phyloP scores from a whole-genome alignment of 2,888 invertebrate species.

The Pogonocherus hispidulus region DNA sequence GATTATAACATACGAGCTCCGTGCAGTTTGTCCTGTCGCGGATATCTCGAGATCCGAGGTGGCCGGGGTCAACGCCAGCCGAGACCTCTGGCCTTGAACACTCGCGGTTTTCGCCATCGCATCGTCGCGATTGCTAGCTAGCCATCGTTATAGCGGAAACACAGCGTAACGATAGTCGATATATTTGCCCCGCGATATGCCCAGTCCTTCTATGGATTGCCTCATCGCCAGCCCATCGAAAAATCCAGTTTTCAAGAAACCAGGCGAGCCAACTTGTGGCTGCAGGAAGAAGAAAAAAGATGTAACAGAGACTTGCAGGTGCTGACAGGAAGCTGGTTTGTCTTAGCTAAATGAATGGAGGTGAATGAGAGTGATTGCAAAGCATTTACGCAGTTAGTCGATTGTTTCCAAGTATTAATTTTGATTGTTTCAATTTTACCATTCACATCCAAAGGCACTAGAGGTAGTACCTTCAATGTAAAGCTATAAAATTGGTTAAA shows the following conservation, averaged over 20 bases:
- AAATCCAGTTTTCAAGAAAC: slow-evolving; percentile 45
- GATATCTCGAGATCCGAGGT: slow-evolving; percentile 15
- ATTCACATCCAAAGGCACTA: too few relatives aligned
- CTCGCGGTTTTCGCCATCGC: slow-evolving; percentile 41
- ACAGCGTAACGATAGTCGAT: slow-evolving; percentile 27
- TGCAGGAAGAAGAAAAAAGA: slow-evolving; percentile 30
- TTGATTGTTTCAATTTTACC: too few relatives aligned
- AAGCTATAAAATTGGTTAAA: too few relatives aligned
- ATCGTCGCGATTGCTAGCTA: slow-evolving; percentile 22
- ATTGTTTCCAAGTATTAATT: too few relatives aligned
- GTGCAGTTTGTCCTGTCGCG: slow-evolving; percentile 12
- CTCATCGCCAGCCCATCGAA: slow-evolving; percentile 28
- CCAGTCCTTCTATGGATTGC: slow-evolving; percentile 39
- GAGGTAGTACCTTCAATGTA: too few relatives aligned
- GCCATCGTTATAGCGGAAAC: slow-evolving; percentile 32
- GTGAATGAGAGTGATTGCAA: too few relatives aligned
- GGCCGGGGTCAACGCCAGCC: slow-evolving; percentile 55
- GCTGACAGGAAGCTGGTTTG: background rate
- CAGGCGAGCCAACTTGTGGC: slow-evolving; percentile 11
- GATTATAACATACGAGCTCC: slow-evolving; percentile 1
- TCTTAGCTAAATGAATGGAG: too few relatives aligned
- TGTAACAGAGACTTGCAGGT: slow-evolving; percentile 1
- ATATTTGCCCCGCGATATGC: slow-evolving; percentile 14
- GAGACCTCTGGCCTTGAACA: slow-evolving; percentile 58
- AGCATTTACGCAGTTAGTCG: too few relatives aligned